phyloP scores from a whole-genome alignment of 1,140 invertebrate species.

The Drosophila tani region DNA sequence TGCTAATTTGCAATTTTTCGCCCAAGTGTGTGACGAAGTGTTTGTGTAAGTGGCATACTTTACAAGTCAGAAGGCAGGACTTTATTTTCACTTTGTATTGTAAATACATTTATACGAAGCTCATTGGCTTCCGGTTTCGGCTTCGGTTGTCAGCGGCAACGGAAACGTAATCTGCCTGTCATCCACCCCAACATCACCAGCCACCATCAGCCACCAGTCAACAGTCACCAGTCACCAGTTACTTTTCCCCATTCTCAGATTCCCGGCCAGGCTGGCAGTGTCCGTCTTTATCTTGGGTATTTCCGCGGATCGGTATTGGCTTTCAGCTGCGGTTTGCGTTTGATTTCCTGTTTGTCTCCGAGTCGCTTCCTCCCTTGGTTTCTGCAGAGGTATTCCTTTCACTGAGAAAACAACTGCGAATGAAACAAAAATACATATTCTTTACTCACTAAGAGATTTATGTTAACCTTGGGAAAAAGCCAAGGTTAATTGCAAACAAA shows the following conservation, averaged over 20 bases:
- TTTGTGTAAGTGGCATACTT: constrained; percentile 45
- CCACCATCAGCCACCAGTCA: constrained; percentile 32
- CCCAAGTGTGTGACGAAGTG: constrained; percentile 39
- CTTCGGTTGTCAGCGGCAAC: constrained; percentile 71
- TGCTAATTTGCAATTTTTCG: constrained; percentile 59
- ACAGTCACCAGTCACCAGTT: constrained; percentile 27
- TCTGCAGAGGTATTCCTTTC: constrained; percentile 32
- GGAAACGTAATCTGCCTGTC: constrained; percentile 82
- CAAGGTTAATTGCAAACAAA: background rate
- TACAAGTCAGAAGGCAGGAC: constrained; percentile 32
- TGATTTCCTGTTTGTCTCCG: constrained; percentile 76
- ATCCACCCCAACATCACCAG: constrained; percentile 52
- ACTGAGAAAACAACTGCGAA: constrained; percentile 6
- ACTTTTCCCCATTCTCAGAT: constrained; percentile 30
- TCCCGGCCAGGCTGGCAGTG: constrained; percentile 14
- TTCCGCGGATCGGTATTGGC: constrained; percentile 69
- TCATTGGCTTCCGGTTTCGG: constrained; percentile 75
- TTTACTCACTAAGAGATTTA: background rate
- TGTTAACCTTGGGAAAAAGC: background rate
- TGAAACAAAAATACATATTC: background rate
- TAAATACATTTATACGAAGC: constrained; percentile 80
- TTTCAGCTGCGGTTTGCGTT: constrained; percentile 69
- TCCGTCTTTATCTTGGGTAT: constrained; percentile 62
- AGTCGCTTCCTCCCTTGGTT: constrained; percentile 41
- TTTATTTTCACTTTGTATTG: constrained; percentile 65